These are phyloP conservation scores for Rhinogobius similis DNA, from an alignment of 2,113 vertebrate species.

Conservation along the genomic window DNA sequence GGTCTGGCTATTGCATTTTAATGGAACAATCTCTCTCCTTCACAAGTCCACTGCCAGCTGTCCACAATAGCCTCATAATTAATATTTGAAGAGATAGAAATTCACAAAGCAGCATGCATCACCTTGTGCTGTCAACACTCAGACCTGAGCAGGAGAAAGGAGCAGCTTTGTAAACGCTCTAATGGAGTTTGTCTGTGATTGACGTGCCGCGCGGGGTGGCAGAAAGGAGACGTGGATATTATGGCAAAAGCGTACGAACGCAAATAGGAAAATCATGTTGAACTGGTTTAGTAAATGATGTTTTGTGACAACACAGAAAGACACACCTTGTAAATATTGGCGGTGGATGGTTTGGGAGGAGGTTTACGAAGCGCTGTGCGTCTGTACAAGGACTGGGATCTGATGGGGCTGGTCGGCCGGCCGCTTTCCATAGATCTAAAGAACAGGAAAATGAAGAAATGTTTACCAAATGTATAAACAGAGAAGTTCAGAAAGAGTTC, in stretches of 20 bases:
- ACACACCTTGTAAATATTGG: constrained; percentile 72
- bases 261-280: neutral
- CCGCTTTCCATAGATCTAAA: constrained; percentile 66
- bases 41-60: constrained; percentile 34
- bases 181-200: constrained; percentile 30
- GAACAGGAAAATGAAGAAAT: neutral
- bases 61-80: constrained; percentile 51
- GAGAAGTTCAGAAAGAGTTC: neutral
- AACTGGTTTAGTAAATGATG: constrained; percentile 4
- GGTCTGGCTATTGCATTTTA: constrained; percentile 36
- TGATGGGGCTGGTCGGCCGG: constrained; percentile 63
- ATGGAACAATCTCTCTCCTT: constrained; percentile 42
- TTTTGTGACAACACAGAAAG: neutral
- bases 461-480: neutral
- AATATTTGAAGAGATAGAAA: constrained; percentile 55
- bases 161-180: constrained; percentile 22
- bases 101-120: constrained; percentile 23
- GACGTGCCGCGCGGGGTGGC: constrained; percentile 23
- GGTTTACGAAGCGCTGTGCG: constrained; percentile 60
- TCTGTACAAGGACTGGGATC: constrained; percentile 60
- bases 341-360: constrained; percentile 60
- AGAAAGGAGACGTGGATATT: constrained; percentile 3
- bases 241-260: neutral
- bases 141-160: constrained; percentile 5
- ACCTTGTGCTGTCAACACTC: constrained; percentile 55